Evolutionary conservation across 2,888 invertebrate genomes (phyloP).

Genomic region (Drosophila koepferae): DNA sequence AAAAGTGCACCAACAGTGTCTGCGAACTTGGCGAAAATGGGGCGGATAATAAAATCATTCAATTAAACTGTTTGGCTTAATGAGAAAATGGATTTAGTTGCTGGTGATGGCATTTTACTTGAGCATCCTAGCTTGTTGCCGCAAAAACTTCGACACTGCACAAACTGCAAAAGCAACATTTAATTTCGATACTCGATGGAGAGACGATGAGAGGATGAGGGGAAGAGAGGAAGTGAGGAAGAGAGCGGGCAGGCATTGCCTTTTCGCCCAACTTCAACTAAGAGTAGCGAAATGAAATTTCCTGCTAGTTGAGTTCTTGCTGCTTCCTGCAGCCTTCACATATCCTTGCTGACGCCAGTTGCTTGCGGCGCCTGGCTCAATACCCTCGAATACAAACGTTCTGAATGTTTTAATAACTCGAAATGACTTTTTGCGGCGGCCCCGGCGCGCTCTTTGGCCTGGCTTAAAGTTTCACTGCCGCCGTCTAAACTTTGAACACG

Average conservation of each 20-base stretch:
- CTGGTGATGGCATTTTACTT: conserved; percentile 27
- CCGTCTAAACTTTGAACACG: conserved; percentile 73
- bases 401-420: conserved; percentile 82
- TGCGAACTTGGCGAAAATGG: conserved; percentile 11
- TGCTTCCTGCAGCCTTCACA: conserved; percentile 71
- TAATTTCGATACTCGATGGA: conserved; percentile 81
- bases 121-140: conserved; percentile 18
- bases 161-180: conserved; percentile 61
- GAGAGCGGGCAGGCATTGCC: neutral
- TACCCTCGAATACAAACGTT: conserved; percentile 75
- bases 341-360: conserved; percentile 62
- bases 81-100: conserved; percentile 74
- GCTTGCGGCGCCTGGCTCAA: conserved; percentile 42
- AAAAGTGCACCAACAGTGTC: conserved; percentile 22
- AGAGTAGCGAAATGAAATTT: conserved; percentile 74
- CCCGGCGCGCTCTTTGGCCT: conserved; percentile 35
- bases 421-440: conserved; percentile 77
- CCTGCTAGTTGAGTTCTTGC: conserved; percentile 70
- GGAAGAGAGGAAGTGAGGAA: neutral
- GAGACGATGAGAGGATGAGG: neutral
- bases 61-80: conserved; percentile 69
- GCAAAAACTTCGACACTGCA: conserved; percentile 19
- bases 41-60: conserved; percentile 29
- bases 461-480: conserved; percentile 51
- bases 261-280: conserved; percentile 47